These are phyloP conservation scores for Pitta sordida DNA, from an alignment of 2,113 vertebrate species.

Conservation along the genomic window DNA sequence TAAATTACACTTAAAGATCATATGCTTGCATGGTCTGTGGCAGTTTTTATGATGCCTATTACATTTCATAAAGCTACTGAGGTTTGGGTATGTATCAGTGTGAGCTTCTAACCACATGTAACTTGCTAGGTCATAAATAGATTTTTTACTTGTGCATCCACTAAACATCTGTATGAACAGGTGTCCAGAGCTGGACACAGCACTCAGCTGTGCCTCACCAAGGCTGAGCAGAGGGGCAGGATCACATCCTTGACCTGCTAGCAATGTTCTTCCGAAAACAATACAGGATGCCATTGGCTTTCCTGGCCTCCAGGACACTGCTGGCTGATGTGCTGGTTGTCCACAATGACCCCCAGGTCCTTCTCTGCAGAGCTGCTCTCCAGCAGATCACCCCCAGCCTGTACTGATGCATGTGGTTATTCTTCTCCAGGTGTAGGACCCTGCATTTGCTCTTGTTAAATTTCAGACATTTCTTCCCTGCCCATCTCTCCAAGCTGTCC, in stretches of 20 bases:
- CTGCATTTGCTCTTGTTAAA: neutral
- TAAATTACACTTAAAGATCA: neutral
- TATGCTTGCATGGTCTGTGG: neutral
- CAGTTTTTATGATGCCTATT: neutral
- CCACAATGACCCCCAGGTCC: no score
- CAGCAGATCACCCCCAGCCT: no score
- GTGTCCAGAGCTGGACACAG: no score
- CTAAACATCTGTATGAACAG: neutral
- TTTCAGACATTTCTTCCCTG: neutral
- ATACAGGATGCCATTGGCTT: neutral
- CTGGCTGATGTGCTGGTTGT: neutral
- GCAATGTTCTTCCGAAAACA: neutral
- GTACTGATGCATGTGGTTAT: neutral
- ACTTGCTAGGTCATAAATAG: neutral
- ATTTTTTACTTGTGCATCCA: neutral
- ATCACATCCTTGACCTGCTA: neutral
- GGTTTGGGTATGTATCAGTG: neutral
- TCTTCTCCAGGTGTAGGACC: neutral
- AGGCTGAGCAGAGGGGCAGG: neutral
- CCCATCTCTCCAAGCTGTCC: neutral
- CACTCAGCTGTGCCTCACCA: neutral
- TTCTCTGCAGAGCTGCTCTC: no score
- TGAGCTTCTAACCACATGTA: neutral
- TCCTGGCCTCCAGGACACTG: neutral
- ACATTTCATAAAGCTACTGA: neutral